Percentiles rank a stretch among this genome's conserved stretches.
phyloP scores from a whole-genome alignment of 2,888 invertebrate species.

The Carterocephalus palaemon region DNA sequence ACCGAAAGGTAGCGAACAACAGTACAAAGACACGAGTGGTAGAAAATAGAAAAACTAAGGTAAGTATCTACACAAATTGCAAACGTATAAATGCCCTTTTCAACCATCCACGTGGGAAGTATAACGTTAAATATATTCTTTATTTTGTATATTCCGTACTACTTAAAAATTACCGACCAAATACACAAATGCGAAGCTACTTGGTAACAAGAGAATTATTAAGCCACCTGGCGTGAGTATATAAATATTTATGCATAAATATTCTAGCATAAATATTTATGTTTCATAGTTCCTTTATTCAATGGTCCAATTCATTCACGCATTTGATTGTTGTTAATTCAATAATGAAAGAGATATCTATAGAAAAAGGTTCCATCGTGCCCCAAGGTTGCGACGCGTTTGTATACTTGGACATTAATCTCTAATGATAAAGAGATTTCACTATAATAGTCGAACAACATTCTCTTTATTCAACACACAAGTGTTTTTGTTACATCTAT shows the following conservation, averaged over 20 bases:
- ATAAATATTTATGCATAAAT: neutral
- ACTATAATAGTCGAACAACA: constrained; percentile 66
- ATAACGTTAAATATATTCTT: constrained; percentile 62
- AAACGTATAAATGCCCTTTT: constrained; percentile 73
- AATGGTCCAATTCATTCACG: too few species aligned
- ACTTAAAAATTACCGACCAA: constrained; percentile 55
- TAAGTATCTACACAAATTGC: constrained; percentile 53
- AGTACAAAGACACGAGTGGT: constrained; percentile 55
- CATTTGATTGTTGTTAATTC: too few species aligned
- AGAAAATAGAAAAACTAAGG: constrained; percentile 52
- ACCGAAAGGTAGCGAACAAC: constrained; percentile 48
- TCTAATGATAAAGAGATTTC: constrained; percentile 70
- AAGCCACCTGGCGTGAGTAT: constrained; percentile 9
- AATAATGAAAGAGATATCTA: too few species aligned
- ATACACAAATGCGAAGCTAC: constrained; percentile 35
- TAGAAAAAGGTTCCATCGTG: neutral
- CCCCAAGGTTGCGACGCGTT: constrained; percentile 14
- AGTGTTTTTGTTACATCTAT: constrained; percentile 64
- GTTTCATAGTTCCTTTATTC: too few species aligned
- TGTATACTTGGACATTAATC: constrained; percentile 33
- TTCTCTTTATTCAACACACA: constrained; percentile 59
- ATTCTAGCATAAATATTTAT: too few species aligned
- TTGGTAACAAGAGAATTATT: constrained; percentile 23
- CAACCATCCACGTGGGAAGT: constrained; percentile 53
- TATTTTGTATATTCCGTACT: constrained; percentile 53